Evolutionary conservation across 2,113 vertebrate species (phyloP).

Genomic region (Himantopus leucocephalus): DNA sequence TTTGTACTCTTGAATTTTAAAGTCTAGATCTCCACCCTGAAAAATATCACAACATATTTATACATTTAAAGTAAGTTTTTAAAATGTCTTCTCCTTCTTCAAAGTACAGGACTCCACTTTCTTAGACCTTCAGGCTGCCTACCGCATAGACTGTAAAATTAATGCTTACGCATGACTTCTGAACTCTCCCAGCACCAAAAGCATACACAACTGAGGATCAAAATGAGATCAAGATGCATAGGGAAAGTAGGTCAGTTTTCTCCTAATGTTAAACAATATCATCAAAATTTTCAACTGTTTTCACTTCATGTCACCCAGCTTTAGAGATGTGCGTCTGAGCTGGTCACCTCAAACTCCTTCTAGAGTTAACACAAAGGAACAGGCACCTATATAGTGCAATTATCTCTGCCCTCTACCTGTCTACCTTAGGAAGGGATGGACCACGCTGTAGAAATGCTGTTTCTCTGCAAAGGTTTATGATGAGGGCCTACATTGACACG

Average conservation of each 20-base stretch:
- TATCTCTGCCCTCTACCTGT: not conserved
- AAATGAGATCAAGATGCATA: not conserved
- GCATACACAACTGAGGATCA: not conserved
- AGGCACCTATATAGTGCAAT: not conserved
- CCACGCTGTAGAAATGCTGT: not conserved
- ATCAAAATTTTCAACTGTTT: not conserved
- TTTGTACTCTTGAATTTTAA: constrained; percentile 80
- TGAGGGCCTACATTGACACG: not conserved
- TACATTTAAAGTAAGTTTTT: not conserved
- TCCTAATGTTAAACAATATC: not conserved
- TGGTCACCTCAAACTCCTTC: not conserved
- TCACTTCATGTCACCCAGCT: not conserved
- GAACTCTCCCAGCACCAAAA: not conserved
- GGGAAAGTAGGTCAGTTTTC: not conserved
- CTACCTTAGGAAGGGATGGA: not conserved
- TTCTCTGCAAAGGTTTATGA: not conserved
- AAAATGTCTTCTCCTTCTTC: not conserved
- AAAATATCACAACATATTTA: constrained; percentile 49
- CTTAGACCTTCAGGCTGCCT: not conserved
- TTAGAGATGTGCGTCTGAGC: not conserved
- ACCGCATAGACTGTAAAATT: not conserved
- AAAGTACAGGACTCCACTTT: not conserved
- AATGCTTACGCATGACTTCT: not conserved
- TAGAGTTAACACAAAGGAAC: not conserved
- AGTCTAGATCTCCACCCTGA: constrained; percentile 85